Conservation (phyloP, 92 coral and sea anemone genomes). For the Heliopora coerulea region DNA sequence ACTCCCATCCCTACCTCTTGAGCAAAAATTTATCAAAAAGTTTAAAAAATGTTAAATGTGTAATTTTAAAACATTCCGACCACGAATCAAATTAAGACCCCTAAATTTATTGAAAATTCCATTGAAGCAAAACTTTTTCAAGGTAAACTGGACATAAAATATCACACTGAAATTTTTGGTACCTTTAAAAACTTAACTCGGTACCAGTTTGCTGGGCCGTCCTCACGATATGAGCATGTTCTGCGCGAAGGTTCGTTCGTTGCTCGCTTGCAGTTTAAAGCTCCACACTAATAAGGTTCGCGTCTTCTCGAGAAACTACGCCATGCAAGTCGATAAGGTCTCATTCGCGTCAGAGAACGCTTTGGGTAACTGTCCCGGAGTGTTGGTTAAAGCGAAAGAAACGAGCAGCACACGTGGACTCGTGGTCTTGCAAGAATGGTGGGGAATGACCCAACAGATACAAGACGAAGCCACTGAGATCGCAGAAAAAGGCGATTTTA, state of each 20-base stretch:
- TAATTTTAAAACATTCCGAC: too few species aligned
- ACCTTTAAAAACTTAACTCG: too few species aligned
- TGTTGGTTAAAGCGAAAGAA: conserved; percentile 26
- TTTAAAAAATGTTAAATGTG: too few species aligned
- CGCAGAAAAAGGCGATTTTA: conserved; percentile 68
- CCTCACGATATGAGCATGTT: neutral
- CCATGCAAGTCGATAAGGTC: conserved; percentile 28
- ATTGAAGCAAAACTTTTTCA: too few species aligned
- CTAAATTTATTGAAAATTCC: too few species aligned
- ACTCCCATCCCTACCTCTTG: too few species aligned
- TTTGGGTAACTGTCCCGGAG: conserved; percentile 79
- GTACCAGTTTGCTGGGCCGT: too few species aligned
- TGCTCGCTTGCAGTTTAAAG: neutral
- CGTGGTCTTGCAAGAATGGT: conserved; percentile 97
- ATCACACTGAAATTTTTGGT: too few species aligned
- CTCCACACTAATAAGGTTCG: neutral
- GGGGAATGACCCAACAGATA: conserved; percentile 98
- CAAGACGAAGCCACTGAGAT: conserved; percentile 83
- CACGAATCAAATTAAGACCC: too few species aligned
- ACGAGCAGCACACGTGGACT: conserved; percentile 63
- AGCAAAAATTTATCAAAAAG: too few species aligned
- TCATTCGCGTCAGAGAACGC: conserved; percentile 26
- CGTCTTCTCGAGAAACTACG: conserved; percentile 2
- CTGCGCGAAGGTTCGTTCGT: neutral
- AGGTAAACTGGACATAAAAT: too few species aligned